Base-by-base conservation (phyloP, 2,113 vertebrate genomes). In the Rhodinocichla rosea region DNA sequence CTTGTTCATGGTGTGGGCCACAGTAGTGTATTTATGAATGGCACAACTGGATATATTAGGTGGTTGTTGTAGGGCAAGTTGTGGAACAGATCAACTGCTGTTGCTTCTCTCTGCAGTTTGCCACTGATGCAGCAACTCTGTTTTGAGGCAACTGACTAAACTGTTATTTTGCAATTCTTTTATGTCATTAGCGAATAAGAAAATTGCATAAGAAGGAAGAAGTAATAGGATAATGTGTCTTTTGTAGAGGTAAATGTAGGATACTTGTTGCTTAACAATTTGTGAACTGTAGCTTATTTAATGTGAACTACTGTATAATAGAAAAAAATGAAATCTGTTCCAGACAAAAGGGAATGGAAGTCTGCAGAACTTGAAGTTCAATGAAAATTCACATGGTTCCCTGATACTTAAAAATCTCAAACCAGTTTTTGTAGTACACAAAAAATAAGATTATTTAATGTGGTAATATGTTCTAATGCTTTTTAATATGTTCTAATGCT, bases 1-100 rank as follows among this genome's bases (percentile, higher is more conserved):
- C 4, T 44, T 60, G 5, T 27, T 37, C 4, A 3, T 42, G 26
- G 14, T 30, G 9, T 39, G 20, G 45, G 14, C 50, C 13, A 4
- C 3, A 10, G 24, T 2, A 40, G 26, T 6, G 30, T 56, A 2
- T 39, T 81, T 57, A 5, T 0, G 2, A 35, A 3, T 52, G 53
- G 24, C 35, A 10, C 5, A 16, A 5, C 19, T 9, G 24, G 11
- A 2, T 74, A 2, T 2, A 7, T 33, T 23, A 17, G 18, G 30
- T 26, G 11, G 9, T 45, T 82, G 30, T 49, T 30, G 30, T 18
- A 44, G 74, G 49, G 26, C 14, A 56, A 7, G 15, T 33, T 55
- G 10, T 63, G 39, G 47, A 78, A 22, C 23, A 40, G 21, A 24
- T 82, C 10, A 40, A 0, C 56, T 75, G 50, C 40, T 55, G 14